Percentiles rank a stretch among this genome's conserved stretches.
Conservation (phyloP, 2,888 invertebrate genomes). For the Leucophenga montana region DNA sequence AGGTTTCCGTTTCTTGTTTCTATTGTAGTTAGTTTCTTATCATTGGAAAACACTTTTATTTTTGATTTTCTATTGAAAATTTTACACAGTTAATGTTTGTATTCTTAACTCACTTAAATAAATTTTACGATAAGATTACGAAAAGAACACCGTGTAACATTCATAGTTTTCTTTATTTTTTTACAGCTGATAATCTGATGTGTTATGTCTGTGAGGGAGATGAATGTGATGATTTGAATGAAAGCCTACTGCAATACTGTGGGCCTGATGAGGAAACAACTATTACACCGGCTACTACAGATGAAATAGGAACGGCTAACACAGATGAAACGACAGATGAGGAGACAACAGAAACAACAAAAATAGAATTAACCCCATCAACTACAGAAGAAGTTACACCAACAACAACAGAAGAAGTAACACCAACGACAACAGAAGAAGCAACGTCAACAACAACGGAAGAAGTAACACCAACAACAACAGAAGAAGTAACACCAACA, state of each 20-base stretch:
- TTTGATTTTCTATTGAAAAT: too few relatives aligned
- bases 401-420: too few relatives aligned
- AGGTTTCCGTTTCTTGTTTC: too few relatives aligned
- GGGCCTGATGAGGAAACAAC: slow-evolving; percentile 1
- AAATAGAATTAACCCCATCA: slow-evolving; percentile 1
- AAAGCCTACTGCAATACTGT: slow-evolving; percentile 29
- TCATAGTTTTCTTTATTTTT: background rate
- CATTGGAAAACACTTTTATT: too few relatives aligned
- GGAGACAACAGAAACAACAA: background rate
- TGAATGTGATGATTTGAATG: slow-evolving; percentile 45
- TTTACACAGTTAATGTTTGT: too few relatives aligned
- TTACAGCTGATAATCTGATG: slow-evolving; percentile 44
- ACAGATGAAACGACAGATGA: background rate
- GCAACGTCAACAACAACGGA: slow-evolving; percentile 19
- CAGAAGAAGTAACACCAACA: background rate
- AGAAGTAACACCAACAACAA: background rate
- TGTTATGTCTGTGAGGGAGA: slow-evolving; percentile 63
- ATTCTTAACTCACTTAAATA: too few relatives aligned
- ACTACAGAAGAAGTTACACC: background rate
- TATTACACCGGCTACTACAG: background rate
- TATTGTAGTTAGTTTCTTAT: too few relatives aligned
- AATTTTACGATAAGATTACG: too few relatives aligned
- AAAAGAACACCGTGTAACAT: too few relatives aligned
- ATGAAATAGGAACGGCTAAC: background rate
- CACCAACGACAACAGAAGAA: slow-evolving; percentile 11